Percentiles rank a stretch among this genome's conserved stretches.
Evolutionary conservation across 23 tunicate genomes (phyloP).

Genomic region (Trididemnum clinides): DNA sequence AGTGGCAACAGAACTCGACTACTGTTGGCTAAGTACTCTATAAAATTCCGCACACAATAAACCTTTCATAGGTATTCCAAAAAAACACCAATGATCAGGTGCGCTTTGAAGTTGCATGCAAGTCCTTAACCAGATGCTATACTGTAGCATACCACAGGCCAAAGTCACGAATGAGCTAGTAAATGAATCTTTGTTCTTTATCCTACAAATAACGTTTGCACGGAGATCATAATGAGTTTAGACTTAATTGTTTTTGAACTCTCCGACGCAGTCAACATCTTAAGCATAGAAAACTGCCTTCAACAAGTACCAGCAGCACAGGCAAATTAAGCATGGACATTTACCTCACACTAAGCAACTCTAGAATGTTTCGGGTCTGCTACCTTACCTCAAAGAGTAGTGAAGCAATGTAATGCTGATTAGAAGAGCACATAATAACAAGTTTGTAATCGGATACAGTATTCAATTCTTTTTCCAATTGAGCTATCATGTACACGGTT

Average conservation of each 20-base stretch:
- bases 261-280: too few species aligned
- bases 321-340: background rate
- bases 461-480: slow-evolving; percentile 10
- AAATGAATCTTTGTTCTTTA: too few species aligned
- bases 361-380: background rate
- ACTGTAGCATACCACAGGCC: too few species aligned
- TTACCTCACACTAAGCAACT: background rate
- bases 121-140: background rate
- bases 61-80: too few species aligned
- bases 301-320: too few species aligned
- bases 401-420: slow-evolving; percentile 55
- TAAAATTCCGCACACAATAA: too few species aligned
- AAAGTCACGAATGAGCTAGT: too few species aligned
- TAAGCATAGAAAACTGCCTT: too few species aligned
- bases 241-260: background rate
- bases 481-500: slow-evolving; percentile 14
- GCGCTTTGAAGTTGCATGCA: background rate
- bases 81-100: too few species aligned
- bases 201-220: background rate
- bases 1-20: background rate
- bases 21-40: too few species aligned
- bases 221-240: too few species aligned
- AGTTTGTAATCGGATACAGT: slow-evolving; percentile 29
- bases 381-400: slow-evolving; percentile 59
- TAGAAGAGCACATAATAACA: slow-evolving; percentile 41